A percentile compares a stretch with the other conserved stretches of the same genome.
Evolutionary conservation across 1,140 invertebrate species (phyloP).

Genomic region (Pseudachorutes palmiensis): DNA sequence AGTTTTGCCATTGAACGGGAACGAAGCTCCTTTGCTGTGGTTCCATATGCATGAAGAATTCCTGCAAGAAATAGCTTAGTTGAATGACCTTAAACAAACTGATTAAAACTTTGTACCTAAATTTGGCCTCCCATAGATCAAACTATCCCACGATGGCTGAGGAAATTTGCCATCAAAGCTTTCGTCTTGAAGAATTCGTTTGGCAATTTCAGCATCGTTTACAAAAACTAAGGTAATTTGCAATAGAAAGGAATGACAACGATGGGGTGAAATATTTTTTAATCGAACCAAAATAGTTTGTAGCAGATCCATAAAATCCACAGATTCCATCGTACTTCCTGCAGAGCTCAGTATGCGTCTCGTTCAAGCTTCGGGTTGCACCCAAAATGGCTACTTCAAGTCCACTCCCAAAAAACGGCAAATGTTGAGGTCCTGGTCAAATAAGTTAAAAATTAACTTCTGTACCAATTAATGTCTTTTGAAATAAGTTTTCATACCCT

Average conservation of each 20-base stretch:
- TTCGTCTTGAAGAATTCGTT: not conserved
- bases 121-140: not conserved
- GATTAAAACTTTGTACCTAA: not conserved
- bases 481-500: not conserved
- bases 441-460: not conserved
- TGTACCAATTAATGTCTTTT: not conserved
- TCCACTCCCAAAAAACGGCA: not conserved
- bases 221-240: not conserved
- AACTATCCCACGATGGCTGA: not conserved
- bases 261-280: not conserved
- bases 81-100: not conserved
- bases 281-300: not conserved
- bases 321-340: not conserved
- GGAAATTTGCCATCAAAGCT: not conserved
- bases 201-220: not conserved
- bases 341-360: not conserved
- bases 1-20: not conserved
- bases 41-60: not conserved
- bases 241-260: not conserved
- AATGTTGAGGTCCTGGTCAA: not conserved
- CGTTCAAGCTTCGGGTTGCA: not conserved
- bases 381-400: not conserved
- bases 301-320: not conserved
- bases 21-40: not conserved
- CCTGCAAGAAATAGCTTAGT: not conserved